Evolutionary conservation across 37 sponge, comb jelly and placozoan genomes (phyloP), one percentile per base, ranked within the genome.

Genomic region (Crambe crambe): DNA sequence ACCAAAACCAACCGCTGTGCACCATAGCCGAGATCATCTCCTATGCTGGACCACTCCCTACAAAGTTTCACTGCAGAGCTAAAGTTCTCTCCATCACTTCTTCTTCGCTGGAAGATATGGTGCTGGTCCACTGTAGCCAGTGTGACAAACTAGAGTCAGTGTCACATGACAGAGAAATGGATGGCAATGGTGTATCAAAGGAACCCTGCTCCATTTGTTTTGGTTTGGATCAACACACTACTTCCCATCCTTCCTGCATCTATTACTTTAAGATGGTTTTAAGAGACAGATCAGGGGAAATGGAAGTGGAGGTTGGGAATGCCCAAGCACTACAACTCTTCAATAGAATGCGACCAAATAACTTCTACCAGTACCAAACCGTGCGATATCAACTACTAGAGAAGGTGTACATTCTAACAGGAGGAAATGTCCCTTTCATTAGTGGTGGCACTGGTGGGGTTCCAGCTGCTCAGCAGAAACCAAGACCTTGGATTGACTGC

Each of bases 391-490:
- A 41, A 15, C 60, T 79, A 3, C n/a, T 58, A 20, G 56, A 39
- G 0, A 1, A 29, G 43, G 67, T 87, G 17, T 68, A 69, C 29
- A 0, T 0, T 0, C 60, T 87, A 47, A 83, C 70, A 15, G 81
- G 81, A 42, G 87, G 77, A 2, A 75, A 67, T 22, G n/a, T 68
- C 32, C 87, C 87, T 32, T 87, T 87, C 63, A 2, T 18, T 8
- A 26, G 36, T 35, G 6, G 6, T 62, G 38, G 38, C 31, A 35
- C 36, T 30, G 68, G 3, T 37, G 61, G 4, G 5, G 61, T 15
- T 15, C 10, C 12, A 15, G 6, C 26, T 20, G 34, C 17, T 5
- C 31, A 30, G 15, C 3, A 31, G 9, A 23, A 42, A 25, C 37
- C 42, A n/a, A 38, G 42, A 4, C 70, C 42, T 35, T 70, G 70